phyloP scores from a whole-genome alignment of 1,140 invertebrate genomes.

The Sitobion miscanthi region DNA sequence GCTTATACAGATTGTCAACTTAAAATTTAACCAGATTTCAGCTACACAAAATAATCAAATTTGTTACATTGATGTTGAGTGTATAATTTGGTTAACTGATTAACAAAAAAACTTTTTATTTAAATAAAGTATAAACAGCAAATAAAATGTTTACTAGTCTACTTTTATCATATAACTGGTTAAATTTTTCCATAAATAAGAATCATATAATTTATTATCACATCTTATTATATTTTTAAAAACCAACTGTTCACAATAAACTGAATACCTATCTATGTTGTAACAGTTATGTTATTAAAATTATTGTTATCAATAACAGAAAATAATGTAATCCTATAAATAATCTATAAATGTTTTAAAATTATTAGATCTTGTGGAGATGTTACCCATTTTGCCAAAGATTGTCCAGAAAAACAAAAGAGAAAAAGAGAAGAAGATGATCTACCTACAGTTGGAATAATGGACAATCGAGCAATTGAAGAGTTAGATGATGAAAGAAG shows the following conservation, averaged over 20 bases:
- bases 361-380: slow-evolving; percentile 75
- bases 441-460: slow-evolving; percentile 62
- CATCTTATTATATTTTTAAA: neutral
- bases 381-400: slow-evolving; percentile 83
- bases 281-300: neutral
- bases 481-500: slow-evolving; percentile 60
- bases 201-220: neutral
- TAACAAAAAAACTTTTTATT: neutral
- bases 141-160: neutral
- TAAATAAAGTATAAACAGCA: neutral
- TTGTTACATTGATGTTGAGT: neutral
- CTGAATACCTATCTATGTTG: neutral
- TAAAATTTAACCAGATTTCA: neutral
- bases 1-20: neutral
- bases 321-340: neutral
- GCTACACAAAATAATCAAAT: neutral
- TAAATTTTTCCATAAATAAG: neutral
- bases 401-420: slow-evolving; percentile 72
- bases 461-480: slow-evolving; percentile 62
- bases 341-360: neutral
- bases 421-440: slow-evolving; percentile 63
- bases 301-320: neutral
- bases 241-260: neutral
- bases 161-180: neutral
- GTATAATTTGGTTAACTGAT: neutral